A percentile compares a stretch with the other conserved stretches of the same genome.
These are phyloP conservation scores for Varecia variegata DNA, from an alignment of 2,797 vertebrate species.

Conservation along the genomic window DNA sequence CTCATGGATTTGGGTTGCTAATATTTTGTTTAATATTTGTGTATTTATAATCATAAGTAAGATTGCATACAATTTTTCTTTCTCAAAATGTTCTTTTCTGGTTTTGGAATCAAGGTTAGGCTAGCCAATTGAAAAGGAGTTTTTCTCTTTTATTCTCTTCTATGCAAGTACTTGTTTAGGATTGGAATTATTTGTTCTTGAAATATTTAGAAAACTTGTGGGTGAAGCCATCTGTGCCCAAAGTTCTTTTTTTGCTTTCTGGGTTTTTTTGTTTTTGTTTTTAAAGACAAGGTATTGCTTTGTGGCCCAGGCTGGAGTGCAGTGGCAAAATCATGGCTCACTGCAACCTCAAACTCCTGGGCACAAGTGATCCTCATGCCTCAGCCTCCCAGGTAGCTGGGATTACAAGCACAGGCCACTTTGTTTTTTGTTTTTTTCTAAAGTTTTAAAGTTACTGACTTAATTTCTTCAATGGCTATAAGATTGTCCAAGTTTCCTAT, in stretches of 20 bases:
- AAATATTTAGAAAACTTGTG: slow-evolving; percentile 33
- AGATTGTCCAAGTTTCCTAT: background rate
- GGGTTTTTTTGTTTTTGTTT: background rate
- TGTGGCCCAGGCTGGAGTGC: background rate
- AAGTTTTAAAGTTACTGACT: slow-evolving; percentile 13
- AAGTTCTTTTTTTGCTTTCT: background rate
- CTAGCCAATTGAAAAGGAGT: background rate
- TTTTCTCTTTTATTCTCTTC: background rate
- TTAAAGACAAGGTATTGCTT: background rate
- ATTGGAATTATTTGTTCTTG: slow-evolving; percentile 37
- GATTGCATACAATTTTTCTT: background rate
- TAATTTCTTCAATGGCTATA: slow-evolving; percentile 33
- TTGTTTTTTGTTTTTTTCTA: background rate
- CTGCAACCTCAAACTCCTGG: background rate
- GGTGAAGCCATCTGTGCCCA: background rate
- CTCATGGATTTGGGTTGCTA: background rate
- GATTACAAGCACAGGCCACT: background rate
- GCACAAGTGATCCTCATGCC: background rate
- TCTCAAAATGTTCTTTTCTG: background rate
- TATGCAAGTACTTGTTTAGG: background rate
- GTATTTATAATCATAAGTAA: background rate
- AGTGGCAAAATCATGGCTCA: background rate
- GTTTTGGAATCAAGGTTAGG: background rate
- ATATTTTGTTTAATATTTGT: background rate
- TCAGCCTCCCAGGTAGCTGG: background rate